These are phyloP conservation scores for Brachyptera putata DNA, from an alignment of 2,888 invertebrate species.

Conservation along the genomic window DNA sequence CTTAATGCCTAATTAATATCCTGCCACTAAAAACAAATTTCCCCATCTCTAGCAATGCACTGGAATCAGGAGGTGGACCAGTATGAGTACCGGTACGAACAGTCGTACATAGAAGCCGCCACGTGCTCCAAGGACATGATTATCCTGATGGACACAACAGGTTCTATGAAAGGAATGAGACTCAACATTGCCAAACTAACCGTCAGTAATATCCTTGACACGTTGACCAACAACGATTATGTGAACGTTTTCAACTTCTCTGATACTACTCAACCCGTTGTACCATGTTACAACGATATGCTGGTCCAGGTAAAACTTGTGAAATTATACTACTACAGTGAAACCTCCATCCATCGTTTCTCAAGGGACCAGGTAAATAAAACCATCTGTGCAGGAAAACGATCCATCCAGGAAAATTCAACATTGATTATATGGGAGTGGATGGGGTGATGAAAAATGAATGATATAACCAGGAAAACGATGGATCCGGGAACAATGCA, in stretches of 20 bases:
- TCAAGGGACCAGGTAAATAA: too few species aligned
- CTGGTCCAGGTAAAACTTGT: slow-evolving; percentile 67
- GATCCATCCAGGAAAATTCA: too few species aligned
- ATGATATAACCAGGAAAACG: too few species aligned
- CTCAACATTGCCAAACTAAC: slow-evolving; percentile 77
- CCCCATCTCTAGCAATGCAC: slow-evolving; percentile 53
- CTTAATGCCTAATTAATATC: too few species aligned
- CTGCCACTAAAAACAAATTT: background rate
- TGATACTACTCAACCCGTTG: slow-evolving; percentile 62
- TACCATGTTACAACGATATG: slow-evolving; percentile 77
- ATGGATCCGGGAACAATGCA: too few species aligned
- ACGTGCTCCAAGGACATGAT: slow-evolving; percentile 97
- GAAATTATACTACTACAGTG: background rate
- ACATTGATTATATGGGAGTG: too few species aligned
- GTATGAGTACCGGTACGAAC: slow-evolving; percentile 87
- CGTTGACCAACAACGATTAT: slow-evolving; percentile 96
- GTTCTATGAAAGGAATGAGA: slow-evolving; percentile 88
- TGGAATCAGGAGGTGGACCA: slow-evolving; percentile 68
- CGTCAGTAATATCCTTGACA: slow-evolving; percentile 82
- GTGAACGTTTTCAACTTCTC: slow-evolving; percentile 87
- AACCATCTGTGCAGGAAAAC: too few species aligned
- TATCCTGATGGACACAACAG: slow-evolving; percentile 90
- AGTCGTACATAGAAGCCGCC: slow-evolving; percentile 97
- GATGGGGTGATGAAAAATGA: too few species aligned
- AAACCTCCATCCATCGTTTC: too few species aligned